These are phyloP conservation scores for Pachycephus smyrnensis DNA, from an alignment of 2,888 invertebrate genomes.

Conservation along the genomic window DNA sequence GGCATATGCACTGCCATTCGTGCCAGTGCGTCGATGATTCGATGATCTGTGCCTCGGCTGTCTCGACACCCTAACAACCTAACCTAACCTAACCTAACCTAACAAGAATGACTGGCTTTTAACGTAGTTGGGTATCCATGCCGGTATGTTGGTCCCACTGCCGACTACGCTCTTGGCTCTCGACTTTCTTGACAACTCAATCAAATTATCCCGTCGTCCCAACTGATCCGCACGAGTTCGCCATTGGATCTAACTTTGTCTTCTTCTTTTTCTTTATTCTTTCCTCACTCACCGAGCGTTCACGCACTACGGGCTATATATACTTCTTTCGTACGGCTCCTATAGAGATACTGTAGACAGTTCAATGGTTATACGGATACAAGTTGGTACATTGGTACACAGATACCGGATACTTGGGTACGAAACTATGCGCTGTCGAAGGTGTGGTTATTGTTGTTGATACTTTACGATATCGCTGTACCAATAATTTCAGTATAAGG, in stretches of 20 bases:
- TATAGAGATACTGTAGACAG: neutral
- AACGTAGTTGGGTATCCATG: neutral
- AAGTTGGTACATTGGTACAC: neutral
- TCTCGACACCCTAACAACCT: conserved; percentile 6
- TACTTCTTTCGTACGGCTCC: neutral
- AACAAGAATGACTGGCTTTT: neutral
- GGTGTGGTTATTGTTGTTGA: neutral
- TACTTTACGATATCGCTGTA: neutral
- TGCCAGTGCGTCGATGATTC: conserved; percentile 57
- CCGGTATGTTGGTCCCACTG: neutral
- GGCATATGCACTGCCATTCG: conserved; percentile 60
- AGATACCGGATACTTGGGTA: neutral
- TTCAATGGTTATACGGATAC: neutral
- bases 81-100: neutral
- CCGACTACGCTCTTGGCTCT: neutral
- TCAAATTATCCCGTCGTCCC: conserved; percentile 35
- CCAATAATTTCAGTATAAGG: neutral
- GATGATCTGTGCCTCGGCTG: conserved; percentile 47
- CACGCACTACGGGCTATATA: neutral
- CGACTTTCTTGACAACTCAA: conserved; percentile 29
- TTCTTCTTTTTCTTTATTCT: neutral
- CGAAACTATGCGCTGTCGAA: neutral
- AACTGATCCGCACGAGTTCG: neutral
- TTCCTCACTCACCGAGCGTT: neutral
- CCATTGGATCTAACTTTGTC: neutral